Evolutionary conservation across 2,113 vertebrate species (phyloP).

Genomic region (Andinoacara biseriatus): DNA sequence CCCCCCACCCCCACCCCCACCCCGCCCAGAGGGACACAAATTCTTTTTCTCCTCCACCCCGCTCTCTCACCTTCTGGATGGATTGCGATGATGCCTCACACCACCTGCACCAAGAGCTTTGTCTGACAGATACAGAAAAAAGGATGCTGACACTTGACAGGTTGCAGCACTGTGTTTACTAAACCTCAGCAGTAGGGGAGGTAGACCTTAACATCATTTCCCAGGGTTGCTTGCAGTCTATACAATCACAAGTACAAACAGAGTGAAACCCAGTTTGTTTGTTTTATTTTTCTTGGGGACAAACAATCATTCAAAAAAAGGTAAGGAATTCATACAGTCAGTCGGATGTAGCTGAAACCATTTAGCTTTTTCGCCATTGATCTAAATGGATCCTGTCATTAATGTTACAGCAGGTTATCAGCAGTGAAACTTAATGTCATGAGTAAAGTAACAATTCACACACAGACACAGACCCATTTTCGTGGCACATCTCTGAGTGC

Average conservation of each 20-base stretch:
- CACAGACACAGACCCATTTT: neutral
- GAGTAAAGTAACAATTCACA: neutral
- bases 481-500: neutral
- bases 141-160: conserved; percentile 56
- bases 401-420: neutral
- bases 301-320: neutral
- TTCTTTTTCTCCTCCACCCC: neutral
- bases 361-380: neutral
- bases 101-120: conserved; percentile 26
- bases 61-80: conserved; percentile 45
- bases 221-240: conserved; percentile 4
- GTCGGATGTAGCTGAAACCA: neutral
- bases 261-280: neutral
- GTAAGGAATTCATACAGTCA: neutral
- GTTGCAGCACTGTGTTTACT: conserved; percentile 61
- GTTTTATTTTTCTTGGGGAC: neutral
- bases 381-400: neutral
- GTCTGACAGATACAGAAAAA: conserved; percentile 43
- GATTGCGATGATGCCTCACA: conserved; percentile 39
- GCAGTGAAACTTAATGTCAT: neutral
- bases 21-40: conserved; percentile 15
- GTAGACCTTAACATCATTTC: conserved; percentile 36
- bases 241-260: neutral
- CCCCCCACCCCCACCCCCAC: too few relatives aligned
- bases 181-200: conserved; percentile 41